These are phyloP conservation scores for Apamea epomidion DNA, from an alignment of 2,888 invertebrate genomes.

Conservation along the genomic window DNA sequence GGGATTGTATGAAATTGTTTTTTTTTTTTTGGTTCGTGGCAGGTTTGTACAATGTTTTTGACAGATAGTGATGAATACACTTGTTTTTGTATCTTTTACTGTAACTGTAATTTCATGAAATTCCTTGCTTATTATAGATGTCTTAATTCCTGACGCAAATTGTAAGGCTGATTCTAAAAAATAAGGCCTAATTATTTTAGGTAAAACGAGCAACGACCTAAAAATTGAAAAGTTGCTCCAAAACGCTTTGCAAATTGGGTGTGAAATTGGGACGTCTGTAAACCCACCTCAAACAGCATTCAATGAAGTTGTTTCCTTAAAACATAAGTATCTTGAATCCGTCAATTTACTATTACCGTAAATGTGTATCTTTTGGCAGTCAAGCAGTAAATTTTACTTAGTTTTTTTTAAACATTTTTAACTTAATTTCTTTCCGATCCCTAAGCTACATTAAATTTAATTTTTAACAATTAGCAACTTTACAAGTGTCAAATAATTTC, in stretches of 20 bases:
- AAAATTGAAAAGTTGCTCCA: not conserved
- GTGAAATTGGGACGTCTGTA: constrained; percentile 23
- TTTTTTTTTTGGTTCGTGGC: constrained; percentile 31
- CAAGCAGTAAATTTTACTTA: not conserved
- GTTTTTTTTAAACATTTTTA: constrained; percentile 1
- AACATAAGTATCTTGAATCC: constrained; percentile 11
- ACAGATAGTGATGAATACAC: constrained; percentile 31
- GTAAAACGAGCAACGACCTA: not conserved
- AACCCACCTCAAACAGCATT: not conserved
- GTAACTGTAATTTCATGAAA: constrained; percentile 8
- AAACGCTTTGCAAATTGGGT: constrained; percentile 39
- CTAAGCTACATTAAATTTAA: constrained; percentile 32
- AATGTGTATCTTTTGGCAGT: constrained; percentile 17
- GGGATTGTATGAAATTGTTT: constrained; percentile 51
- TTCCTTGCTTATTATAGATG: constrained; percentile 3
- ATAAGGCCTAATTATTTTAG: constrained; percentile 14
- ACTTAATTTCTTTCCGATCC: constrained; percentile 29
- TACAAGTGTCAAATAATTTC: constrained; percentile 47
- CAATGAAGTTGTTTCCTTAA: constrained; percentile 13
- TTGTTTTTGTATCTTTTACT: constrained; percentile 12
- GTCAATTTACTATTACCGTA: constrained; percentile 6
- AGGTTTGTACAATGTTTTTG: constrained; percentile 41
- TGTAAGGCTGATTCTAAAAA: constrained; percentile 13
- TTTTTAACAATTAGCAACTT: constrained; percentile 20
- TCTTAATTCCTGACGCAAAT: constrained; percentile 5